Evolutionary conservation across 2,113 vertebrate genomes (phyloP).

Genomic region (Ceyx margarethae): DNA sequence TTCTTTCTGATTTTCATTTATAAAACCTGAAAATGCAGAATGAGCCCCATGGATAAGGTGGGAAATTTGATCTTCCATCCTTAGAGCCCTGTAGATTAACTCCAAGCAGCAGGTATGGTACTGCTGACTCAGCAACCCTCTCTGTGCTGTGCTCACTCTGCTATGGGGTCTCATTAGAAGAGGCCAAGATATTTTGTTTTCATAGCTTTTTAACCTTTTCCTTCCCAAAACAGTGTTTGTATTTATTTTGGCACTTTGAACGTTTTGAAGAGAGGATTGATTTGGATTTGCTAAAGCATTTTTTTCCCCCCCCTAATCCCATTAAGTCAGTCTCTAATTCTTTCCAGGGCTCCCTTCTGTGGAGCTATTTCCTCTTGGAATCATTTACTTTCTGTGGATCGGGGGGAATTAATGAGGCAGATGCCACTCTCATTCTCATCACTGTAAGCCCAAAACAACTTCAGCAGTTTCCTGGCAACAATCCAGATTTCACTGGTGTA

Average conservation of each 20-base stretch:
- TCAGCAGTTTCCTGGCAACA: conserved; percentile 12
- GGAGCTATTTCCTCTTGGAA: conserved; percentile 74
- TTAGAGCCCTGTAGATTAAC: background rate
- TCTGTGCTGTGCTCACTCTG: background rate
- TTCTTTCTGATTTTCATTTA: background rate
- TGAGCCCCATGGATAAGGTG: background rate
- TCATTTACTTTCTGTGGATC: conserved; percentile 61
- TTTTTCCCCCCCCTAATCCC: conserved; percentile 58
- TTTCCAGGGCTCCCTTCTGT: conserved; percentile 72
- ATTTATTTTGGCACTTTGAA: conserved; percentile 64
- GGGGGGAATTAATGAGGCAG: conserved; percentile 59
- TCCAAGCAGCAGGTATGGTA: accelerated
- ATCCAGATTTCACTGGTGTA: conserved; percentile 39
- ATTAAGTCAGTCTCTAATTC: conserved; percentile 70
- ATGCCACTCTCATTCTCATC: conserved; percentile 63
- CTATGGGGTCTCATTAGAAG: conserved; percentile 30
- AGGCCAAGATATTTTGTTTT: conserved; percentile 53
- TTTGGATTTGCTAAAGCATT: conserved; percentile 57
- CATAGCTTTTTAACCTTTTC: conserved; percentile 75
- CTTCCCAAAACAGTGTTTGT: conserved; percentile 61
- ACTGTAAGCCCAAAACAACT: conserved; percentile 54
- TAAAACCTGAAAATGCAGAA: background rate
- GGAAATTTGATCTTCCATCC: background rate
- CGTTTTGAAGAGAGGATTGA: conserved; percentile 41
- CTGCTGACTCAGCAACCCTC: background rate